Base-by-base conservation (phyloP, 2,888 invertebrate species). In the Serrognathus titanus region DNA sequence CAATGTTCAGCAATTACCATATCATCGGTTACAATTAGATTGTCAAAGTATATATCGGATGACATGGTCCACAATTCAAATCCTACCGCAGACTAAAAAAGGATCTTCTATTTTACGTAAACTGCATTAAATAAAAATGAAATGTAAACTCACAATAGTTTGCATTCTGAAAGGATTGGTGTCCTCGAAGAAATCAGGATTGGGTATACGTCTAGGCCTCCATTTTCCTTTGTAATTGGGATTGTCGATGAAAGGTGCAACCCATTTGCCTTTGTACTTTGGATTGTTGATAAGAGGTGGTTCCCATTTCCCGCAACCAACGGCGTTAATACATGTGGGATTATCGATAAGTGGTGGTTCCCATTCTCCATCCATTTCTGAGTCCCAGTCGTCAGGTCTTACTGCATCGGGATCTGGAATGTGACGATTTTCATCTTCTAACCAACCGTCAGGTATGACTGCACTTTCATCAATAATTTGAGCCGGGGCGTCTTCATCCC, bases 11-110 rank as follows among this genome's bases (percentile, higher is more conserved):
- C 94, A 0, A 89, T 83, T 1, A 78, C 79, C 56, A 84, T 79
- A 69, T 92, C 89, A 75, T 97, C 94, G 0, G 97, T 90, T 57
- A 99, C 83, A 59, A 99, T 81, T 53, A 99, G 82, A 79, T 98
- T 98, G 80, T 99, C 99, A 79, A 99, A 99, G 56, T 95, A 80
- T 67, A 99, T 92, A 69, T 87, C 85, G 60, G 92, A 90, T 0
- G 95, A 94, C 95, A 99, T 98, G 4, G 98, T 96, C 99, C 99
- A 99, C 62, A 99, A 80, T 78, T 99, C 99, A 75, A 99, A 88
- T 12, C 98, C 99, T 53, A 99, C 82, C 13, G 97, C 96, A 72
- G 85, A 83, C 96, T 96, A 72, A 13, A 76, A 75, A 67, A 64
- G 53, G 59, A 50, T 59, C 57, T 43, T 24, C 38, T 55, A 53